Base-by-base conservation (phyloP, 2,113 vertebrate species). In the Coptodon rendalli region DNA sequence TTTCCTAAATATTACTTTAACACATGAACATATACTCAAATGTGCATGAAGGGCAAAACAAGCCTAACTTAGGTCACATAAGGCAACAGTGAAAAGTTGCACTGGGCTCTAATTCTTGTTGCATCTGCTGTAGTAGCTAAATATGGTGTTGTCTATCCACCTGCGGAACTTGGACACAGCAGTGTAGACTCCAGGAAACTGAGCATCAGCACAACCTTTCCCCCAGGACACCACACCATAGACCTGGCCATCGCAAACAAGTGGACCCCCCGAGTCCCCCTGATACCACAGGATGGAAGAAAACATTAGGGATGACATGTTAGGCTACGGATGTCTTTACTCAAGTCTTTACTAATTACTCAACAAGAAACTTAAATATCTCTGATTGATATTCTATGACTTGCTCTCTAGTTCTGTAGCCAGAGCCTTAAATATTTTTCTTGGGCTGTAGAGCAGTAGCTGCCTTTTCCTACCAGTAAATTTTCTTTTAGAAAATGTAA, bases 181-280 rank as follows among this genome's bases (percentile, higher is more conserved):
- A 0, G 96, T 97, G 94, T 97, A 97, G 43, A 97, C 96, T 11
- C 97, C 97, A 2, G 97, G 97, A 83, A 95, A 97, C 29, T 82
- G 85, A 31, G 96, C 80, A 2, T 96, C 96, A 5, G 93, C 97
- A 22, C 97, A 97, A 19, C 96, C 93, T 38, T 24, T 93, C 2
- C 97, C 97, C 97, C 97, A 97, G n/a, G 97, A 97, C 27, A 97
- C 97, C 6, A 97, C 53, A 2, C 97, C 97, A 2, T 97, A 97
- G 24, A 97, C 88, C 2, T 95, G 94, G 24, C 97, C 97, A 1
- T 97, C 96, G 13, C 97, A 97, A 3, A 97, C 96, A 34, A 97
- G 94, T 0, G 97, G 97, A 1, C 97, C 97, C 0, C 97, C 97
- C 4, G 97, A 97, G 89, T 97, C 97, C 3, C 97, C 97, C 97